These are phyloP conservation scores for Meriones unguiculatus DNA, from an alignment of 2,113 vertebrate genomes.

Conservation along the genomic window DNA sequence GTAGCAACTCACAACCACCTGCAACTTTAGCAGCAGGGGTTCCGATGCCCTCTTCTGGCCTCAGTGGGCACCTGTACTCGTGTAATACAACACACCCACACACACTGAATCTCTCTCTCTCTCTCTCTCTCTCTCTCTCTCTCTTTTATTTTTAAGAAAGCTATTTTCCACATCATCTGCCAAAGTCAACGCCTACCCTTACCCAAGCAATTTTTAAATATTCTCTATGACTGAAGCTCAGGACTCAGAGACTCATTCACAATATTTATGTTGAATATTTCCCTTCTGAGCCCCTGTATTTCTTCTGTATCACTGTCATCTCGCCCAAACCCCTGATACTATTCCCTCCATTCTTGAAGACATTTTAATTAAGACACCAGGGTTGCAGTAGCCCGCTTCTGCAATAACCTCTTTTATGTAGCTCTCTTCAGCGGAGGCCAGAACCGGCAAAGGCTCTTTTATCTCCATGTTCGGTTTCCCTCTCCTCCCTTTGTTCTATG, in stretches of 20 bases:
- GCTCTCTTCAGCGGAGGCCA: background rate
- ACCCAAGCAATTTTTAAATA: conserved; percentile 22
- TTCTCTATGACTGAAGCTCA: background rate
- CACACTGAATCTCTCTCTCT: no score
- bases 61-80: background rate
- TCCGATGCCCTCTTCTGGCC: background rate
- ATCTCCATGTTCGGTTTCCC: background rate
- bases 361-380: conserved; percentile 75
- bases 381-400: conserved; percentile 49
- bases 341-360: conserved; percentile 26
- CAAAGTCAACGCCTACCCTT: background rate
- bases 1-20: background rate
- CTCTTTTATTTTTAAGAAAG: background rate
- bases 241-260: background rate
- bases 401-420: conserved; percentile 50
- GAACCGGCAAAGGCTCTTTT: conserved; percentile 58
- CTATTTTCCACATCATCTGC: background rate
- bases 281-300: background rate
- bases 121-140: background rate
- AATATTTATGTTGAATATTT: conserved; percentile 48
- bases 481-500: conserved; percentile 57
- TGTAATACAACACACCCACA: background rate
- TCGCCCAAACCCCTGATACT: background rate
- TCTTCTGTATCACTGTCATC: background rate
- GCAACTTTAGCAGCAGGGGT: background rate